Conservation (phyloP, 1,140 invertebrate species). For the Drosophila novamexicana region DNA sequence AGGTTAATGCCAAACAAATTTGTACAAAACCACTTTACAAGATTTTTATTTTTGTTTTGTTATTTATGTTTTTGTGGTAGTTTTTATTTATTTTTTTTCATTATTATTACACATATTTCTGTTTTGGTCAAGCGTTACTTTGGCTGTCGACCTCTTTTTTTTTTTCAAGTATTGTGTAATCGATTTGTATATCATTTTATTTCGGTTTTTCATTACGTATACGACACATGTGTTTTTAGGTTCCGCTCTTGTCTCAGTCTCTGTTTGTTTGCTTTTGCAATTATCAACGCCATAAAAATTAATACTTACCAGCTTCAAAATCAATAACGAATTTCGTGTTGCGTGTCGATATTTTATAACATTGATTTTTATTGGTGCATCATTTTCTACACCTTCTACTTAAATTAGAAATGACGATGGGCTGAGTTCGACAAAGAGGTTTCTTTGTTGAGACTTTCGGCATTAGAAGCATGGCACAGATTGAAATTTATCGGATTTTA, state of each 20-base stretch:
- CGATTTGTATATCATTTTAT: constrained; percentile 35
- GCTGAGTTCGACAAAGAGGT: constrained; percentile 45
- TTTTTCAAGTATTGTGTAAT: constrained; percentile 47
- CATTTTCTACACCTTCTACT: constrained; percentile 27
- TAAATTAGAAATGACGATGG: constrained; percentile 7
- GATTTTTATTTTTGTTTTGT: constrained; percentile 18
- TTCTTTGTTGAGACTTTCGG: constrained; percentile 31
- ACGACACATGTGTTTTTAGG: constrained; percentile 23
- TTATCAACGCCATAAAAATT: constrained; percentile 71
- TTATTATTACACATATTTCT: constrained; percentile 38
- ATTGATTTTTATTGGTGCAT: constrained; percentile 64
- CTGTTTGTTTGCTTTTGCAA: constrained; percentile 43
- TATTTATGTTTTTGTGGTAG: constrained; percentile 6
- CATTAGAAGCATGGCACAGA: constrained; percentile 51
- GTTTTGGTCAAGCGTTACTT: constrained; percentile 30
- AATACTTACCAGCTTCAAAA: constrained; percentile 44
- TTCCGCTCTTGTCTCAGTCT: constrained; percentile 28
- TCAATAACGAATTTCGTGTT: constrained; percentile 57
- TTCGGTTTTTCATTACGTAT: constrained; percentile 27
- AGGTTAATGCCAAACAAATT: constrained; percentile 70
- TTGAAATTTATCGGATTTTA: constrained; percentile 60
- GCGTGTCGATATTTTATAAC: constrained; percentile 34
- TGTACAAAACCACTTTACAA: constrained; percentile 35
- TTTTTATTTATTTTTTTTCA: constrained; percentile 27
- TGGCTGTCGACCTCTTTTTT: not conserved